Conservation (phyloP, 1,140 invertebrate species). For the Portunus trituberculatus region DNA sequence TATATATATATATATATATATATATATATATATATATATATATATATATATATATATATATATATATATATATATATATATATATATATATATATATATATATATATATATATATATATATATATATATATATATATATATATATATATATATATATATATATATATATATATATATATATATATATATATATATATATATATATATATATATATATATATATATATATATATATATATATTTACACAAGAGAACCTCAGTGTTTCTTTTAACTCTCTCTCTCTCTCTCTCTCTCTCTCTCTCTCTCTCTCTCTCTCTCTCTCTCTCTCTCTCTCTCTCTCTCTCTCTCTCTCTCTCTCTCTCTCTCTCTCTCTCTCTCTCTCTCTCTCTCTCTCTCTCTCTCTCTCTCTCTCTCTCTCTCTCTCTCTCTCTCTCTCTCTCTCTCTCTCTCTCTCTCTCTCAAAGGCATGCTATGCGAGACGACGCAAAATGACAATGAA, state of each 20-base stretch:
- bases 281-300: neutral
- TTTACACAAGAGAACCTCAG: neutral
- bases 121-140: constrained; percentile 31
- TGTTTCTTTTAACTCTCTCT: too few species aligned
- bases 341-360: too few species aligned
- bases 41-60: constrained; percentile 59
- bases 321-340: too few species aligned
- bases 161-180: constrained; percentile 53
- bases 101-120: constrained; percentile 52
- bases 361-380: too few species aligned
- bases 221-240: constrained; percentile 33
- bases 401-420: neutral
- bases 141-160: constrained; percentile 56
- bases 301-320: too few species aligned
- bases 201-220: constrained; percentile 56
- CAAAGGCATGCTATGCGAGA: too few species aligned
- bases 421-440: too few species aligned
- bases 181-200: constrained; percentile 59
- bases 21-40: constrained; percentile 53
- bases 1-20: constrained; percentile 56
- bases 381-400: neutral
- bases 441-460: too few species aligned
- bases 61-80: constrained; percentile 56
- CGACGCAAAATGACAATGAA: too few species aligned
- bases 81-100: constrained; percentile 33